A percentile compares a stretch with the other conserved stretches of the same genome.
These are phyloP conservation scores for Polia nebulosa DNA, from an alignment of 2,888 invertebrate species.

Conservation along the genomic window DNA sequence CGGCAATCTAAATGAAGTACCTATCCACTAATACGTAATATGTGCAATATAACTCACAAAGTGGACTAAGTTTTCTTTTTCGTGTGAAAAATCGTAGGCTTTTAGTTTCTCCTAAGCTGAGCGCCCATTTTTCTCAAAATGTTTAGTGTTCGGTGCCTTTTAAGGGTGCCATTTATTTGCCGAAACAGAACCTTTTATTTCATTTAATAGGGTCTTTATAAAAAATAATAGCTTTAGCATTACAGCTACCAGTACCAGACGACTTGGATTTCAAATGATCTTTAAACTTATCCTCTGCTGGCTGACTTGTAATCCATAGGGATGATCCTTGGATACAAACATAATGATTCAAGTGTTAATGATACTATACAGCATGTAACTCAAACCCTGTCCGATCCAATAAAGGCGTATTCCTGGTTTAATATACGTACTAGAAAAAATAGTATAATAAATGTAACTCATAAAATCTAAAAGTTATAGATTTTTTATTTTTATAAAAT, in stretches of 20 bases:
- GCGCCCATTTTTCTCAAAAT: slow-evolving; percentile 4
- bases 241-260: no score
- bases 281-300: background rate
- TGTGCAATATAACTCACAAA: background rate
- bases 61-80: slow-evolving; percentile 1
- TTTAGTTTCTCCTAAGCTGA: slow-evolving; percentile 3
- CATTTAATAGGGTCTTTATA: slow-evolving; percentile 11
- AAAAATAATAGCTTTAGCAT: background rate
- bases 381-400: no score
- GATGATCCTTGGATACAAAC: no score
- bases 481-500: no score
- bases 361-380: no score
- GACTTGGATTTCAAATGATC: background rate
- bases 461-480: no score
- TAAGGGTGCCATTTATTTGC: slow-evolving; percentile 22
- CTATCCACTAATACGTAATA: background rate
- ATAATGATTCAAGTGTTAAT: no score
- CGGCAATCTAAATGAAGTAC: background rate
- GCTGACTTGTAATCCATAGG: background rate
- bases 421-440: no score
- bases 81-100: slow-evolving; percentile 21
- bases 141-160: background rate
- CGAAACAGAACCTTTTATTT: slow-evolving; percentile 15
- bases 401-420: no score
- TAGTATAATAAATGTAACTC: no score